Conservation (phyloP, 2,797 vertebrate species). For the Pseudochaenichthys georgianus region DNA sequence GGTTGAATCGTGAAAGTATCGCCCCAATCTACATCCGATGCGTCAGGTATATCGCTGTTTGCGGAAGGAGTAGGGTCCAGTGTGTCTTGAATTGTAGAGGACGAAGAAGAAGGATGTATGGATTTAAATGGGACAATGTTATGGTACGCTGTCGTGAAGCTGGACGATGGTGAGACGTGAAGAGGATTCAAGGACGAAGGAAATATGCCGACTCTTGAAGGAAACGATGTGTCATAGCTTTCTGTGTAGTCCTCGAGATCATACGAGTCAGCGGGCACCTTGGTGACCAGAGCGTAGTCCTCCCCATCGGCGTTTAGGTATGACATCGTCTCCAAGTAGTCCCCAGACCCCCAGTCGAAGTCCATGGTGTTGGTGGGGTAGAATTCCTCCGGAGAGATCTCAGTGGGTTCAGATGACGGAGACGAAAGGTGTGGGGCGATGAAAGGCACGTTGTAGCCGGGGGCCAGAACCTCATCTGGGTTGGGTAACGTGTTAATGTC, state of each 20-base stretch:
- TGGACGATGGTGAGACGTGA: slow-evolving; percentile 46
- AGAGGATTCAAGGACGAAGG: slow-evolving; percentile 81
- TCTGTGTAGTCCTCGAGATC: slow-evolving; percentile 88
- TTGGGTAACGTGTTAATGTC: slow-evolving; percentile 49
- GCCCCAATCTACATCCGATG: slow-evolving; percentile 69
- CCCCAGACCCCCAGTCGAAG: slow-evolving; percentile 89
- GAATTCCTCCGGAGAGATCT: slow-evolving; percentile 79
- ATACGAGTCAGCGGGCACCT: slow-evolving; percentile 79
- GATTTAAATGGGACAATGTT: slow-evolving; percentile 37
- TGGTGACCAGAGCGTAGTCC: slow-evolving; percentile 80
- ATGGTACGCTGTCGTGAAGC: slow-evolving; percentile 59
- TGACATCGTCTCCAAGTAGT: slow-evolving; percentile 90
- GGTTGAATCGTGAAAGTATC: slow-evolving; percentile 72
- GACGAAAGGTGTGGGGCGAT: slow-evolving; percentile 75
- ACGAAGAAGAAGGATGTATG: slow-evolving; percentile 40
- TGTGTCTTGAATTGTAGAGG: slow-evolving; percentile 43
- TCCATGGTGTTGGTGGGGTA: slow-evolving; percentile 84
- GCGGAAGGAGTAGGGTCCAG: slow-evolving; percentile 49
- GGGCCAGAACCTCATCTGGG: slow-evolving; percentile 60
- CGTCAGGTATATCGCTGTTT: slow-evolving; percentile 41
- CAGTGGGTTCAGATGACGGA: slow-evolving; percentile 77
- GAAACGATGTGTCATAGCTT: slow-evolving; percentile 90
- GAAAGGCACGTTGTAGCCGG: slow-evolving; percentile 79
- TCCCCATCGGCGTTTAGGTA: slow-evolving; percentile 78
- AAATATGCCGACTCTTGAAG: slow-evolving; percentile 85